phyloP scores from a whole-genome alignment of 2,797 vertebrate genomes.

The Dipus sagitta region DNA sequence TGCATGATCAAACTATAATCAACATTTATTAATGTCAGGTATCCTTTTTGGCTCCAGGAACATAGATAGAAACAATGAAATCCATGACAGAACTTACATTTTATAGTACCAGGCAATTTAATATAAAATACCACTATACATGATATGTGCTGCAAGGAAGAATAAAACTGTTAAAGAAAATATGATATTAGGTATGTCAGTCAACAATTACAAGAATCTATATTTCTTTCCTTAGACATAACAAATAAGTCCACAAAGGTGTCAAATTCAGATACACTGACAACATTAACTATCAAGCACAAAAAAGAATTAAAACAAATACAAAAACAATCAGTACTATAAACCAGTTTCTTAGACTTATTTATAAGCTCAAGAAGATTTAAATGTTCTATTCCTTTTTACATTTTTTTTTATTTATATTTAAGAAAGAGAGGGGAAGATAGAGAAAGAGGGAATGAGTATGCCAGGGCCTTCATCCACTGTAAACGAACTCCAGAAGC shows the following conservation, averaged over 20 bases:
- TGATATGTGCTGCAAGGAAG: not conserved
- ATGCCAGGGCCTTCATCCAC: too few relatives aligned
- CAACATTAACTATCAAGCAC: not conserved
- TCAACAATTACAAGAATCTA: not conserved
- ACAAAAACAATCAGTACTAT: not conserved
- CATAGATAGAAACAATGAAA: not conserved
- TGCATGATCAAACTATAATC: conserved; percentile 33
- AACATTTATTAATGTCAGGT: not conserved
- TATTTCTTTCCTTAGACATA: not conserved
- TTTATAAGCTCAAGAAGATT: not conserved
- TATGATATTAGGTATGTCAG: not conserved
- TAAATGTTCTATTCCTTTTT: too few relatives aligned
- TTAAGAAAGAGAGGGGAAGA: too few relatives aligned
- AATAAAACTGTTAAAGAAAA: conserved; percentile 10
- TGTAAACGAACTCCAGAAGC: too few relatives aligned
- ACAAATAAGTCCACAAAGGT: conserved; percentile 27
- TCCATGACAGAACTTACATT: not conserved
- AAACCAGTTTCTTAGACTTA: not conserved
- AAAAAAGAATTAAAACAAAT: not conserved
- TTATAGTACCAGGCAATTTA: conserved; percentile 18
- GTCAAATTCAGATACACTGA: not conserved
- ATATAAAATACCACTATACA: not conserved
- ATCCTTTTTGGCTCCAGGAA: conserved; percentile 3
- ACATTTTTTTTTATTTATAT: too few relatives aligned
- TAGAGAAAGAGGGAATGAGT: too few relatives aligned